Base-by-base conservation (phyloP, 1,140 invertebrate species). In the Episyrphus balteatus region DNA sequence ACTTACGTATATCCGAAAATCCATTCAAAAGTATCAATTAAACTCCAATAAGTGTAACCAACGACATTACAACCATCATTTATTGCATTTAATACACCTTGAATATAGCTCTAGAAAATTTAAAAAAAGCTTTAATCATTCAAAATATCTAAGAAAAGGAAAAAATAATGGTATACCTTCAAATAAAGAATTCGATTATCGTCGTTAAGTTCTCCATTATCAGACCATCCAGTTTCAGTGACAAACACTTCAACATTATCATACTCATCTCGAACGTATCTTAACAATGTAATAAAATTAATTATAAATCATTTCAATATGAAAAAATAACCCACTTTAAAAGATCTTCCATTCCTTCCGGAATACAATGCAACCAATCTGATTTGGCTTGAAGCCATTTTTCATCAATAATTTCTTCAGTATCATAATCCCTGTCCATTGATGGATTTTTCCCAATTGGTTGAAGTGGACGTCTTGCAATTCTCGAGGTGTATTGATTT, bases 1-100 rank as follows among this genome's bases (percentile, higher is more conserved):
- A n/a, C n/a, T n/a, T 64, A 83, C 80, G 62, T 26, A 50, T 75
- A 82, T 42, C 81, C 81, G 13, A 55, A 58, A 1, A 63, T 61
- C 85, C 86, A 90, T 66, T 90, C 86, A 59, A 87, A 87, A 62
- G 86, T 88, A 50, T 89, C 86, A 52, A 88, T 68, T 0, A 90
- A 60, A 51, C 79, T 82, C 85, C 86, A 89, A 37, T 77, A 70
- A 0, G 80, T 77, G 54, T 88, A 89, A 0, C 73, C 80, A 13
- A 69, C 61, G 0, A 89, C 74, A 34, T 81, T 75, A 30, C 78
- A 80, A 0, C 75, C 73, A 53, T 85, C 79, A 13, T 70, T 52
- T 5, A 87, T 75, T 1, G 84, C 82, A 52, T 76, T 73, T 17
- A 83, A 67, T 47, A 86, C 64, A 36, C 3, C 36, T 14, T 38